Percentiles rank a stretch among this genome's conserved stretches.
Conservation (phyloP, 2,888 invertebrate genomes). For the Dicyrtomina minuta region DNA sequence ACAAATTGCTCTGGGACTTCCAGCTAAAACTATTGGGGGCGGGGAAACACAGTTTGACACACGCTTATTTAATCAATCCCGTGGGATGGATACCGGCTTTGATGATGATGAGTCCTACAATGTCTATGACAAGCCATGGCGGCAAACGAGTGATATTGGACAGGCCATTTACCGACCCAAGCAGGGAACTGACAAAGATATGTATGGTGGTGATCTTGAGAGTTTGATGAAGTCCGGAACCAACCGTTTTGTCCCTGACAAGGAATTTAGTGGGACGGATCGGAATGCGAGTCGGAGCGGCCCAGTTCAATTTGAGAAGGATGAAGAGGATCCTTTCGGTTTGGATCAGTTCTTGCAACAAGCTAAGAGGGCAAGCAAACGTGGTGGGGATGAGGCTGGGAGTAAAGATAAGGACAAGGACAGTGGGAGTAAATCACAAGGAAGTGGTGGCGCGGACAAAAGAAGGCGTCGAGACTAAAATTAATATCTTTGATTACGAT, state of each 20-base stretch:
- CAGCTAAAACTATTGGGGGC: slow-evolving; percentile 71
- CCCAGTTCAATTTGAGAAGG: slow-evolving; percentile 92
- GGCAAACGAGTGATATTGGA: slow-evolving; percentile 80
- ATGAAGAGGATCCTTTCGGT: slow-evolving; percentile 90
- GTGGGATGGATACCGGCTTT: slow-evolving; percentile 92
- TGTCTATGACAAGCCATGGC: slow-evolving; percentile 98
- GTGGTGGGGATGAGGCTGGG: slow-evolving; percentile 46
- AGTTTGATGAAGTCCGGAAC: slow-evolving; percentile 73
- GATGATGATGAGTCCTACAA: slow-evolving; percentile 97
- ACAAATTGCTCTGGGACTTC: slow-evolving; percentile 95
- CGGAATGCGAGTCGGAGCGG: slow-evolving; percentile 72
- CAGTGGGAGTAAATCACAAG: slow-evolving; percentile 32
- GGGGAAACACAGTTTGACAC: slow-evolving; percentile 92
- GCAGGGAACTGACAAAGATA: slow-evolving; percentile 83
- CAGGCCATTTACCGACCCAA: slow-evolving; percentile 87
- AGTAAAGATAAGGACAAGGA: slow-evolving; percentile 28
- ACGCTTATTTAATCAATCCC: slow-evolving; percentile 87
- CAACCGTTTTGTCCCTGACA: slow-evolving; percentile 89
- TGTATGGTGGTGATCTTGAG: slow-evolving; percentile 87
- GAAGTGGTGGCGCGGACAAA: slow-evolving; percentile 31
- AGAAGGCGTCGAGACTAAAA: slow-evolving; percentile 35
- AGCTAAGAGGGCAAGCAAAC: slow-evolving; percentile 81
- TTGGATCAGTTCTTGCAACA: slow-evolving; percentile 97
- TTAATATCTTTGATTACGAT: not conserved
- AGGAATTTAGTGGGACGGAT: slow-evolving; percentile 92